These are phyloP conservation scores for Melieria omissa DNA, from an alignment of 2,888 invertebrate genomes.

Conservation along the genomic window DNA sequence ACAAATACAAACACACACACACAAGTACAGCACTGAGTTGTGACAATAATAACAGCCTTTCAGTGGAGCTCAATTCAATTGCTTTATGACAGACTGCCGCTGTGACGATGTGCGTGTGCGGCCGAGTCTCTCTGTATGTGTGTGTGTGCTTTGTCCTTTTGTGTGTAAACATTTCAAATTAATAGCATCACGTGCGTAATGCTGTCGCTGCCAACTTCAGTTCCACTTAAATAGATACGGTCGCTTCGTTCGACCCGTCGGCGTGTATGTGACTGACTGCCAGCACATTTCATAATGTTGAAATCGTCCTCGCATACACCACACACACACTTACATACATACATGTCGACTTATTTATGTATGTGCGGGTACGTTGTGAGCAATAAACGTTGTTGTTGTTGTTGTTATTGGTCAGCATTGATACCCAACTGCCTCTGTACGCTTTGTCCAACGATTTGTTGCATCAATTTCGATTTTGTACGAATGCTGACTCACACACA, in stretches of 20 bases:
- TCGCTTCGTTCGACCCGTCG: too few relatives aligned
- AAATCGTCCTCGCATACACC: too few relatives aligned
- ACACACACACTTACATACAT: conserved; percentile 1
- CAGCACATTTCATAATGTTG: too few relatives aligned
- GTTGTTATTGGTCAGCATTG: too few relatives aligned
- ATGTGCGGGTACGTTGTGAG: too few relatives aligned
- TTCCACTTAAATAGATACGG: too few relatives aligned
- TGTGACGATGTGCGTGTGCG: neutral
- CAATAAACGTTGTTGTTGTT: neutral
- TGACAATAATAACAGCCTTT: neutral
- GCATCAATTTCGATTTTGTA: too few relatives aligned
- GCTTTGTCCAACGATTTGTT: too few relatives aligned
- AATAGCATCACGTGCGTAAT: conserved; percentile 33
- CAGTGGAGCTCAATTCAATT: neutral
- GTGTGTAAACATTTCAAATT: conserved; percentile 28
- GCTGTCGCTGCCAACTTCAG: neutral
- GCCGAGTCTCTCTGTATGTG: neutral
- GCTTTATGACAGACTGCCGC: neutral
- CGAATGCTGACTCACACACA: too few relatives aligned
- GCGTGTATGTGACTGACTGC: too few relatives aligned
- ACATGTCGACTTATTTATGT: neutral
- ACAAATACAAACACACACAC: neutral
- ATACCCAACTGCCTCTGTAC: too few relatives aligned
- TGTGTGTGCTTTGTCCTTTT: conserved; percentile 7
- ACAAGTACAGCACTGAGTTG: neutral